A percentile compares a stretch with the other conserved stretches of the same genome.
phyloP scores from a whole-genome alignment of 2,797 vertebrate species.

The Danio choprae region DNA sequence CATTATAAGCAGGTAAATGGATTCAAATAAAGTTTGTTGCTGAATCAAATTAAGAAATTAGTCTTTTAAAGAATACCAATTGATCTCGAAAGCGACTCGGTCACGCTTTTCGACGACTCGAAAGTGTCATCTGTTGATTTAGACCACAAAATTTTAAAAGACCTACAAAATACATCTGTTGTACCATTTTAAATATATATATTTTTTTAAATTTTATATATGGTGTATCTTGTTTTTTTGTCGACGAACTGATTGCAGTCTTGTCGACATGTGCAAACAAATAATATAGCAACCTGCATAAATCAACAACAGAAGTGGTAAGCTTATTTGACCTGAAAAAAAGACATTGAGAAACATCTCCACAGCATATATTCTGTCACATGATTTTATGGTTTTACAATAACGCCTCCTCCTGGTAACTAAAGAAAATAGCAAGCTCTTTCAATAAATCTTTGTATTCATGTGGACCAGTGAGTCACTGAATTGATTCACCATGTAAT shows the following conservation, averaged over 20 bases:
- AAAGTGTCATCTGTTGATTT: too few species aligned
- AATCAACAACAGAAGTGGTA: too few species aligned
- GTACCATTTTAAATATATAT: too few species aligned
- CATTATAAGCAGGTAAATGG: too few species aligned
- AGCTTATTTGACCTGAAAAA: too few species aligned
- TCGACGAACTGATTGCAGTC: not conserved
- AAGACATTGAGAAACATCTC: not conserved
- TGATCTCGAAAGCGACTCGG: too few species aligned
- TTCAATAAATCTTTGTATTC: not conserved
- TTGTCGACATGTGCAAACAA: not conserved
- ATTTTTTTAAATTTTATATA: not conserved
- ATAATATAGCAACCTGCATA: not conserved
- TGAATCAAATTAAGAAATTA: too few species aligned
- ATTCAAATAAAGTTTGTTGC: too few species aligned
- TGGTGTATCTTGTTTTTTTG: not conserved
- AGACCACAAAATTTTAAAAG: not conserved
- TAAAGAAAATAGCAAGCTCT: not conserved
- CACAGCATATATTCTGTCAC: not conserved
- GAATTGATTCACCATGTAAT: not conserved
- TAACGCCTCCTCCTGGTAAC: not conserved
- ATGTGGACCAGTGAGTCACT: not conserved
- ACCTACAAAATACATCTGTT: not conserved
- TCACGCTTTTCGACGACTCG: too few species aligned
- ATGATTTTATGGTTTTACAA: not conserved
- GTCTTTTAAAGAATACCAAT: too few species aligned